Conservation (phyloP, 2,797 vertebrate species). For the Dryobates pubescens region DNA sequence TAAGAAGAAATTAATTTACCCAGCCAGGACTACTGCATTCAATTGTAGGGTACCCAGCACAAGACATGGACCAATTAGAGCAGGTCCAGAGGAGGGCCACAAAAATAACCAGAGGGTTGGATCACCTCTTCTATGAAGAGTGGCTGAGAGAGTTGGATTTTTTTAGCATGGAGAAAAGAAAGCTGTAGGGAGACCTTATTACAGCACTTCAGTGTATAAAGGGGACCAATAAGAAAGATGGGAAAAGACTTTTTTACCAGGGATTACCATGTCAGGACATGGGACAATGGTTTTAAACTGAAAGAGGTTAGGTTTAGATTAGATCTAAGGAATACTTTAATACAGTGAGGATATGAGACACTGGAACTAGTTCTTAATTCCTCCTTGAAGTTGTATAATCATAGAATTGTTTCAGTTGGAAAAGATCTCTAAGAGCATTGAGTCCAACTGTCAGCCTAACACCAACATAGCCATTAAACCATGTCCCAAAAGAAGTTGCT, state of each 20-base stretch:
- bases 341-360: accelerated
- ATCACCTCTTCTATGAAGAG: not conserved
- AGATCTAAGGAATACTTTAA: not conserved
- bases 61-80: not conserved
- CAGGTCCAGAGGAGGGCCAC: not conserved
- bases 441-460: too few relatives aligned
- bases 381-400: not conserved
- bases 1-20: not conserved
- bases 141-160: not conserved
- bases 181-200: not conserved
- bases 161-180: not conserved
- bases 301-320: not conserved
- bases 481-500: not conserved
- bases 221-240: not conserved
- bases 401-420: too few relatives aligned
- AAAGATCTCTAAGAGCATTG: too few relatives aligned
- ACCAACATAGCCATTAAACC: too few relatives aligned
- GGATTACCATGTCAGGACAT: not conserved
- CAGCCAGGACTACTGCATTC: not conserved
- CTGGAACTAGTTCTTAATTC: not conserved
- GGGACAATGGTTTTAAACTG: not conserved
- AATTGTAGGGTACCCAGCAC: not conserved
- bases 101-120: not conserved
- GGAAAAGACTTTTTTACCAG: not conserved
- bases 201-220: not conserved